Evolutionary conservation across 2,888 invertebrate species (phyloP), one percentile per base, ranked within the genome.

Genomic region (Tiphia femorata): DNA sequence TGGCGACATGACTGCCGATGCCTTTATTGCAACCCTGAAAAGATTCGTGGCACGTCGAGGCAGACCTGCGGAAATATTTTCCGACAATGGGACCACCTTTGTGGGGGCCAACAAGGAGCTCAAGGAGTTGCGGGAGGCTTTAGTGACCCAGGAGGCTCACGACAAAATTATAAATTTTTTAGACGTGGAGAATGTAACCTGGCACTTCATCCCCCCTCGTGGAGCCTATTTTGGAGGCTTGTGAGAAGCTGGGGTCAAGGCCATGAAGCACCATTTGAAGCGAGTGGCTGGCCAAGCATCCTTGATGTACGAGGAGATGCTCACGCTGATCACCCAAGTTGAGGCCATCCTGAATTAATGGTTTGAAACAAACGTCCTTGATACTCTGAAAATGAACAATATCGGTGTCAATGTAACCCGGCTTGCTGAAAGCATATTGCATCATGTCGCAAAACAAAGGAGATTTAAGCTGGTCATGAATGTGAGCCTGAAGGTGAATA

Each of bases 311-410:
- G 38, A 38, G n/a, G 38, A 38, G 8, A 10, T 38, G 20, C 17
- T 20, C 0, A 38, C 37, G 1, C 19, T 38, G 38, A 17, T 5
- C 10, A 19, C 10, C n/a, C 20, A 17, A 38, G 20, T 38, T 38
- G n/a, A n/a, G n/a, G 38, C 38, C 7, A 19, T 38, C 10, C n/a
- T 38, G 12, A 38, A 38, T 38, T 38, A n/a, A n/a, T n/a, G n/a
- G n/a, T n/a, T n/a, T n/a, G n/a, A n/a, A n/a, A n/a, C n/a, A n/a
- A n/a, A n/a, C n/a, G n/a, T n/a, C n/a, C n/a, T n/a, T n/a, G n/a
- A n/a, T n/a, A n/a, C n/a, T n/a, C n/a, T n/a, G n/a, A n/a, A n/a
- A n/a, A n/a, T n/a, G n/a, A n/a, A n/a, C n/a, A n/a, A n/a, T n/a
- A n/a, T n/a, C n/a, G n/a, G n/a, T n/a, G n/a, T n/a, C n/a, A n/a